phyloP scores from a whole-genome alignment of 2,113 vertebrate genomes.

The Sinocyclocheilus maitianheensis region DNA sequence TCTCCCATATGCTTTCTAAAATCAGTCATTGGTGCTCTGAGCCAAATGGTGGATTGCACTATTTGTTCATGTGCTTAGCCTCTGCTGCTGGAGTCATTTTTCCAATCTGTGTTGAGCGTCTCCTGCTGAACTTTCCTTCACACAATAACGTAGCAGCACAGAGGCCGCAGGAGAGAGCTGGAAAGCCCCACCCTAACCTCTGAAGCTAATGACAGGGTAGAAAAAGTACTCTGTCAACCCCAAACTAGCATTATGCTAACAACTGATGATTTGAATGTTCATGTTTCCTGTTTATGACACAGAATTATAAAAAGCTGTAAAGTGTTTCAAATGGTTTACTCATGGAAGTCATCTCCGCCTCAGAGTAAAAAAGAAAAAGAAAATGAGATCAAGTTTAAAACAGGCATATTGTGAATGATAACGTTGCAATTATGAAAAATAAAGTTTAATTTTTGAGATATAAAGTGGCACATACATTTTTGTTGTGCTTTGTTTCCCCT shows the following conservation, averaged over 20 bases:
- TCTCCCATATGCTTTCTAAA: slow-evolving; percentile 51
- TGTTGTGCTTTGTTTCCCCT: slow-evolving; percentile 36
- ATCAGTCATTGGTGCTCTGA: slow-evolving; percentile 38
- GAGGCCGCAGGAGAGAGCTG: slow-evolving; percentile 35
- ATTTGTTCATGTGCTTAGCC: slow-evolving; percentile 35
- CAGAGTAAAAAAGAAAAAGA: not conserved
- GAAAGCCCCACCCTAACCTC: slow-evolving; percentile 42
- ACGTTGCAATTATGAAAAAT: not conserved
- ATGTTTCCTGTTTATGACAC: slow-evolving; percentile 46
- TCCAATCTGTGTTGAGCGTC: slow-evolving; percentile 30
- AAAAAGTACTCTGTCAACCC: slow-evolving; percentile 55
- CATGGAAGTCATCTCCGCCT: not conserved
- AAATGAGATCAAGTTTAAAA: not conserved
- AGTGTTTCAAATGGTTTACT: not conserved
- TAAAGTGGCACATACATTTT: not conserved
- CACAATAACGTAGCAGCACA: slow-evolving; percentile 33
- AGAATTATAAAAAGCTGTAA: not conserved
- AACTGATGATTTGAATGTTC: slow-evolving; percentile 48
- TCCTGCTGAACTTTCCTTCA: slow-evolving; percentile 8
- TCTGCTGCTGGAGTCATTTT: slow-evolving; percentile 31
- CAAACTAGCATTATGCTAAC: slow-evolving; percentile 47
- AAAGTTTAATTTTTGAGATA: not conserved
- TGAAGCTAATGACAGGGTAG: slow-evolving; percentile 54
- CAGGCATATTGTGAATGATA: slow-evolving; percentile 13
- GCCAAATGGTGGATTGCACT: slow-evolving; percentile 35